Evolutionary conservation across 2,113 vertebrate genomes (phyloP), one percentile per base, ranked within the genome.

Genomic region (Atlantisia rogersi): DNA sequence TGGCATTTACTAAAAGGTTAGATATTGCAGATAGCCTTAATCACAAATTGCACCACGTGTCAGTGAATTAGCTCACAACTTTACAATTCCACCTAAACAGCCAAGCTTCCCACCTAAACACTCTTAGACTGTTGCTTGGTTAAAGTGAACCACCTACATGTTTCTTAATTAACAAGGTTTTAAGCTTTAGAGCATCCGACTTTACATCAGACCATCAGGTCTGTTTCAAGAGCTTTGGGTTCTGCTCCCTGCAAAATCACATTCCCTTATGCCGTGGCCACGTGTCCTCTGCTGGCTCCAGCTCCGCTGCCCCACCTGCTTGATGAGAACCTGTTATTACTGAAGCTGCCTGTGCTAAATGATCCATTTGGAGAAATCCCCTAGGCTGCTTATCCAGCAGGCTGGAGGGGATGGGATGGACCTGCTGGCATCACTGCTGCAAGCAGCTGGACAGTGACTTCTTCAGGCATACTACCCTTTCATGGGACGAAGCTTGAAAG

Each of bases 1-100:
- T 99, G 99, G 98, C 98, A 99, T 99, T 99, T 99, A 98, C 98
- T 98, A 96, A 98, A 98, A 99, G 98, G 98, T 98, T 98, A 98
- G 97, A 98, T 97, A 97, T 98, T 98, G 98, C 98, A 96, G 92
- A 98, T 98, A 99, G 96, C 98, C 98, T 98, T 98, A 99, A 98
- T 98, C 98, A 98, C 96, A 98, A 99, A 99, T 98, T 98, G 98
- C 97, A 95, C 97, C 97, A 95, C 96, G 97, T 93, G 95, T 97
- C 98, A 98, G 98, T 96, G 98, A 98, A 98, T 98, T 96, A 95
- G 96, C 95, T 88, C 94, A 79, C 94, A 85, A 53, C 75, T 92
- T 90, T 70, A 75, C 77, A 73, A 59, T 86, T 48, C 79, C 20
- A 46, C 73, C 90, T 56, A 80, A 94, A 60, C 58, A 94, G 56